phyloP scores from a whole-genome alignment of 2,888 invertebrate species.

The Podabrus alpinus region DNA sequence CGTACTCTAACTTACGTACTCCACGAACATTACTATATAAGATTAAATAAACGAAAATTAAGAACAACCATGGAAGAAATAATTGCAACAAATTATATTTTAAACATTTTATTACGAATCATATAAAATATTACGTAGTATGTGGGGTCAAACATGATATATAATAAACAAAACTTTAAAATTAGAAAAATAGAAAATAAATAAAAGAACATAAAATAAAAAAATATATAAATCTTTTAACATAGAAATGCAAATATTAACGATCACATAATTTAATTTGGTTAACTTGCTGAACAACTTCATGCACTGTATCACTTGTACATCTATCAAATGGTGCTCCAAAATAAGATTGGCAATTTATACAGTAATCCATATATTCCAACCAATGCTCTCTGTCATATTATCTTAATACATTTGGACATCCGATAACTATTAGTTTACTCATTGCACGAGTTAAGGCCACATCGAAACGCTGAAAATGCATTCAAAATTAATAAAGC shows the following conservation, averaged over 20 bases:
- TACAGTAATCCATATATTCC: slow-evolving; percentile 52
- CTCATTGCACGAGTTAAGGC: slow-evolving; percentile 73
- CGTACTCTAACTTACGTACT: too few species aligned
- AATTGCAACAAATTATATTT: too few species aligned
- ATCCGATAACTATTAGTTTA: slow-evolving; percentile 68
- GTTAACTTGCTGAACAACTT: slow-evolving; percentile 5
- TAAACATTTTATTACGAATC: too few species aligned
- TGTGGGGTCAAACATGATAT: too few species aligned
- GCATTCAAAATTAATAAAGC: background rate
- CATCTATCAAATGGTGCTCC: slow-evolving; percentile 41
- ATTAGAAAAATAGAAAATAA: background rate
- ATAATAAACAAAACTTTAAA: too few species aligned
- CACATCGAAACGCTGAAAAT: slow-evolving; percentile 72
- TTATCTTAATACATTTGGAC: slow-evolving; percentile 56
- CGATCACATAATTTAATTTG: background rate
- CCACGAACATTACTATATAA: too few species aligned
- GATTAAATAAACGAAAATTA: too few species aligned
- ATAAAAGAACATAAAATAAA: too few species aligned
- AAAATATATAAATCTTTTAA: too few species aligned
- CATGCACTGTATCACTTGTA: background rate
- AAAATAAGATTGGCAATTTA: slow-evolving; percentile 48
- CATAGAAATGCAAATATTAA: background rate
- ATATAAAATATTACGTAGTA: too few species aligned
- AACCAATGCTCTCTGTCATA: slow-evolving; percentile 52
- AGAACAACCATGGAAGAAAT: too few species aligned